Evolutionary conservation across 2,888 invertebrate genomes (phyloP), one percentile per base, ranked within the genome.

Genomic region (Micropterix aruncella): DNA sequence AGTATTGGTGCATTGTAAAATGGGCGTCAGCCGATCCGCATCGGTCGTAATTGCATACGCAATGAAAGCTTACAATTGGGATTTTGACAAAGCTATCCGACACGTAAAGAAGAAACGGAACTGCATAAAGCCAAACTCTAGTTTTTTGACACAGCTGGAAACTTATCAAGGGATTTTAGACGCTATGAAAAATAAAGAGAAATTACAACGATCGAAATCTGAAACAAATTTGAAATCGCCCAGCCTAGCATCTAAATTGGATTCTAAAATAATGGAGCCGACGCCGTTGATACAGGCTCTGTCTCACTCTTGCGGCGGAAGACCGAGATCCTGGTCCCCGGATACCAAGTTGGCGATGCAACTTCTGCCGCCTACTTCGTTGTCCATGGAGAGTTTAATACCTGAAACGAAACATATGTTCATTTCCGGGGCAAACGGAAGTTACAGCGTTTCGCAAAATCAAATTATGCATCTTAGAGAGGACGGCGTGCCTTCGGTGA

Each of bases 11-110:
- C 97, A 99, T 65, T 99, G 99, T 66, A 97, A 97, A 71, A 97
- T 97, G 94, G 99, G 99, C 17, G 91, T 99, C 48, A 96, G 95
- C 62, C 76, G 97, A 51, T 97, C 97, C 17, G 96, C 97, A 3
- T 95, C 95, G 2, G 96, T 96, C 18, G 97, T 96, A 18, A 93
- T 96, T 57, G 96, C 96, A 0, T 96, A 93, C 67, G 90, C 93
- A 17, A 99, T 99, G 97, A 97, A 97, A 66, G 92, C 93, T 16
- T 88, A 87, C 65, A 87, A 89, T 60, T 93, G 92, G 93, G 83
- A 89, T 56, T 85, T 95, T 56, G 79, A 86, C 48, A 81, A 86
- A 55, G 93, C 97, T 2, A 71, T 90, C 55, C 80, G 83, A 49
- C 88, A 90, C 65, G 96, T 97, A 0, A 93, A 91, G 63, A 77